Conservation (phyloP, 2,797 vertebrate species). For the Lemur catta region DNA sequence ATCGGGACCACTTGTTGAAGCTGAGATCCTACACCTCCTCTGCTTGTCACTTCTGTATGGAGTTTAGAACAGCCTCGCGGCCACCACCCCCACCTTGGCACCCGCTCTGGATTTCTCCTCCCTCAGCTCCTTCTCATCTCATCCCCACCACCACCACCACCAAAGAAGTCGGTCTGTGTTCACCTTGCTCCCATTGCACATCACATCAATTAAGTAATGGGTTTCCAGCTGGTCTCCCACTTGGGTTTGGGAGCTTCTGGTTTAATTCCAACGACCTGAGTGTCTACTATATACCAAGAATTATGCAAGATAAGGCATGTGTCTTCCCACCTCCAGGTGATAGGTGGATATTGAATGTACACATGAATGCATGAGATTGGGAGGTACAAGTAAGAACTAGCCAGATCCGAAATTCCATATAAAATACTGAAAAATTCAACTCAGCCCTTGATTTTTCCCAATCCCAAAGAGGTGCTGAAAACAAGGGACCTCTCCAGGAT, state of each 20-base stretch:
- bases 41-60: not conserved
- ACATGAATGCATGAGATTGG: not conserved
- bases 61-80: not conserved
- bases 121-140: not conserved
- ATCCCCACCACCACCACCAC: not conserved
- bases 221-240: not conserved
- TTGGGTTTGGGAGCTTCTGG: not conserved
- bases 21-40: not conserved
- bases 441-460: not conserved
- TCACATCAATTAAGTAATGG: not conserved
- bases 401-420: not conserved
- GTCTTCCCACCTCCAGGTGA: not conserved
- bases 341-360: not conserved
- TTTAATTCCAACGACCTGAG: not conserved
- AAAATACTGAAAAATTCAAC: constrained; percentile 9
- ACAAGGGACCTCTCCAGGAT: not conserved
- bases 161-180: not conserved
- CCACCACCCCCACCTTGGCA: not conserved
- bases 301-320: not conserved
- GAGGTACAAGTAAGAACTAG: not conserved
- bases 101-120: not conserved
- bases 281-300: not conserved
- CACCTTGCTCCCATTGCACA: not conserved
- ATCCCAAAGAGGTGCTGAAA: not conserved
- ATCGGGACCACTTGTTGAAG: not conserved